Base-by-base conservation (phyloP, 1,140 invertebrate species). In the Ostrea denselamellosa region DNA sequence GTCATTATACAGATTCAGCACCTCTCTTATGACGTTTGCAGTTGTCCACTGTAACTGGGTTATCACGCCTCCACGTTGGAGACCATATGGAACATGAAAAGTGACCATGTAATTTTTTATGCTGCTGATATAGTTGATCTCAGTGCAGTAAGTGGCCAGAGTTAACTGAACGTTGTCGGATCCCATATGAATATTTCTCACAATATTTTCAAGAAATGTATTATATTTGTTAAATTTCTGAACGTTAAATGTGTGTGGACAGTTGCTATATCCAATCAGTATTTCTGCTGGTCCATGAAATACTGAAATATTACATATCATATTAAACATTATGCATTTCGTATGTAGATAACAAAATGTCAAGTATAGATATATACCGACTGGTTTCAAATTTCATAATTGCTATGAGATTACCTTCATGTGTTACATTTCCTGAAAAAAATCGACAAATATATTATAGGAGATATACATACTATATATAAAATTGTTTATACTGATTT, bases 221-320 rank as follows among this genome's bases (percentile, higher is more conserved):
- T 83, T 53, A 54, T 83, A 83, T 52, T 34, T 83, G 44, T 53
- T 83, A 17, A 54, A 83, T 83, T 83, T 83, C n/a, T 83, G 34
- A 19, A n/a, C 19, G 19, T 54, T 52, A n/a, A 53, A 53, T 34
- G 5, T 17, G 82, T 83, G 82, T n/a, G 44, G 82, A 52, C 82
- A 54, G 82, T 22, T n/a, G 52, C 44, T 83, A 53, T 83, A 52
- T 19, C 44, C 82, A 19, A 83, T 83, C 82, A 83, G 9, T 22
- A 83, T 54, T 53, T 83, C 82, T 22, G 82, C 82, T 10, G 82
- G 82, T 22, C 82, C 82, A n/a, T 52, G 52, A 34, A 53, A 83
- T n/a, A 52, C 82, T 83, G 82, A 54, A 83, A 62, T 19, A 62
- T 62, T 62, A 62, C 56, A 58, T 19, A 14, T 19, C 14, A 62